Percentiles rank a stretch among this genome's conserved stretches.
phyloP scores from a whole-genome alignment of 2,888 invertebrate species.

The Beris morrisii region DNA sequence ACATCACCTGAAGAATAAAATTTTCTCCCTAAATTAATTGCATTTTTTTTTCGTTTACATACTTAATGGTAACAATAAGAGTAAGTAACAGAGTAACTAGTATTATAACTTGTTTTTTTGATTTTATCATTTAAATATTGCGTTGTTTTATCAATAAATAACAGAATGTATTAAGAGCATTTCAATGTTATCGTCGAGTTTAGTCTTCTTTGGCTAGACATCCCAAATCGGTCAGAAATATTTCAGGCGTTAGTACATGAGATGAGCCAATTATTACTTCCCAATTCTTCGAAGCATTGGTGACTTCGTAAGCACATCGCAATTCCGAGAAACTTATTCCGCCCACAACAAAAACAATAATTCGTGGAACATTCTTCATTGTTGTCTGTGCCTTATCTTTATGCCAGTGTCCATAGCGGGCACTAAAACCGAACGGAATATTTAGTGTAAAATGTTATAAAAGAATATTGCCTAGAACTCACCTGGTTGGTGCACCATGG shows the following conservation, averaged over 20 bases:
- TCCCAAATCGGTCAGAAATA: slow-evolving; percentile 85
- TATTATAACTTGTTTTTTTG: slow-evolving; percentile 19
- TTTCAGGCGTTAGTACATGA: slow-evolving; percentile 93
- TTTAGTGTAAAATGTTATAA: too few species aligned
- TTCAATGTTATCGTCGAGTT: slow-evolving; percentile 31
- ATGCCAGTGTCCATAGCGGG: slow-evolving; percentile 99
- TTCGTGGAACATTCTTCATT: slow-evolving; percentile 91
- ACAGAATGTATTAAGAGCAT: slow-evolving; percentile 26
- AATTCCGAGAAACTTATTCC: slow-evolving; percentile 97
- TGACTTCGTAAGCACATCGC: slow-evolving; percentile 98
- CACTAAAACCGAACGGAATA: slow-evolving; percentile 62
- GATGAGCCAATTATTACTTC: slow-evolving; percentile 98
- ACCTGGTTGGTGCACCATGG: slow-evolving; percentile 85
- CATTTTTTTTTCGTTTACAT: slow-evolving; percentile 17
- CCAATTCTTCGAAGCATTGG: slow-evolving; percentile 94
- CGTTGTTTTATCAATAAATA: slow-evolving; percentile 2
- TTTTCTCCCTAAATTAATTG: slow-evolving; percentile 25
- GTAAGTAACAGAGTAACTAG: slow-evolving; percentile 29
- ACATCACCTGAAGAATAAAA: slow-evolving; percentile 29
- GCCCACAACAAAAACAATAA: slow-evolving; percentile 95
- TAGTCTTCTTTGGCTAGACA: slow-evolving; percentile 56
- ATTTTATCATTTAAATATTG: slow-evolving; percentile 9
- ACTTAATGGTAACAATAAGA: slow-evolving; percentile 22
- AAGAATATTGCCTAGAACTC: slow-evolving; percentile 38
- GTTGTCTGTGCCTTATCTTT: slow-evolving; percentile 94